Conservation (phyloP, 2,797 vertebrate genomes). For the Cheirogaleus major region DNA sequence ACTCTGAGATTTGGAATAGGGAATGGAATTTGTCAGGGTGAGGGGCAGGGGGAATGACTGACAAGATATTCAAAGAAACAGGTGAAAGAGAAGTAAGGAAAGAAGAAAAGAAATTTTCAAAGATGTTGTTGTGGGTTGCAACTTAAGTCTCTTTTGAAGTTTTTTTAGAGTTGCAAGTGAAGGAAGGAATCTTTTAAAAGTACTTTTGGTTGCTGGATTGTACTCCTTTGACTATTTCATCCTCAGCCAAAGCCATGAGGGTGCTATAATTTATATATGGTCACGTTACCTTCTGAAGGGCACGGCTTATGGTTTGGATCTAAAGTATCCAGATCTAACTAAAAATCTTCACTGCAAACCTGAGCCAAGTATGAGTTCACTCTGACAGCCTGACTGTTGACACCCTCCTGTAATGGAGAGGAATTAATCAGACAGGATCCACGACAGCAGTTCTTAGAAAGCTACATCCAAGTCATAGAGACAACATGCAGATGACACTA, state of each 20-base stretch:
- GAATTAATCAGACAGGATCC: not conserved
- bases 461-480: not conserved
- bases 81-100: not conserved
- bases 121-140: not conserved
- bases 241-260: not conserved
- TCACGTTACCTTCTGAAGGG: not conserved
- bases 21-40: rapidly evolving
- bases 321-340: not conserved
- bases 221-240: not conserved
- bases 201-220: not conserved
- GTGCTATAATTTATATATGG: not conserved
- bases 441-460: not conserved
- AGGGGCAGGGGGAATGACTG: rapidly evolving
- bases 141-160: not conserved
- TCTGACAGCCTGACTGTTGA: not conserved
- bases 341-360: not conserved
- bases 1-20: not conserved
- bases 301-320: not conserved
- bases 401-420: not conserved
- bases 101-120: not conserved
- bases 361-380: not conserved
- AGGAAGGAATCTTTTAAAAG: not conserved
- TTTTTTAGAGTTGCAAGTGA: not conserved
- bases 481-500: not conserved
- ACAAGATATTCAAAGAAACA: not conserved